Evolutionary conservation across 1,140 invertebrate genomes (phyloP).

Genomic region (Callitettix versicolor): DNA sequence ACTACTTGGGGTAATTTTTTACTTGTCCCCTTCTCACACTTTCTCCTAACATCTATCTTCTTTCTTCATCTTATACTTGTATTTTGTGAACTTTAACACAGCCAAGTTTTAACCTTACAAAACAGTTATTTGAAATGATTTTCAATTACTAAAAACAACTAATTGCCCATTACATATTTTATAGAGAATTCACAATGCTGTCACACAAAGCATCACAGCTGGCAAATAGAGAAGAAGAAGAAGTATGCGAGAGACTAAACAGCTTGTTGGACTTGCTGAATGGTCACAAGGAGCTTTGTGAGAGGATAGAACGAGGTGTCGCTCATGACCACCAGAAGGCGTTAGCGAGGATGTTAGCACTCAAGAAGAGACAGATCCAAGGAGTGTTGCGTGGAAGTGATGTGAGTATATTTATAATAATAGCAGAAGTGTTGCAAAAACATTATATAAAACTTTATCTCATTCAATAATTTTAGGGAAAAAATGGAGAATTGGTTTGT

Average conservation of each 20-base stretch:
- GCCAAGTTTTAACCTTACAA: too few relatives aligned
- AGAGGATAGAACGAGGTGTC: slow-evolving; percentile 56
- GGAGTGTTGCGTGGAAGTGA: slow-evolving; percentile 50
- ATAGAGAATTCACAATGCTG: slow-evolving; percentile 37
- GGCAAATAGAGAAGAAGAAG: slow-evolving; percentile 44
- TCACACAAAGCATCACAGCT: slow-evolving; percentile 37
- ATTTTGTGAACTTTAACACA: too few relatives aligned
- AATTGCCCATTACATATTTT: too few relatives aligned
- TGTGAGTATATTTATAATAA: slow-evolving; percentile 32
- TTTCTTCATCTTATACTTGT: too few relatives aligned
- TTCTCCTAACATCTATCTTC: too few relatives aligned
- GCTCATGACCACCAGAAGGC: slow-evolving; percentile 57
- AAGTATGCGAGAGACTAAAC: slow-evolving; percentile 48
- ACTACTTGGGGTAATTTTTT: too few relatives aligned
- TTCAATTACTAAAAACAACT: too few relatives aligned
- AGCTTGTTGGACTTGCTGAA: slow-evolving; percentile 50
- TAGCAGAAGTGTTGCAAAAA: neutral
- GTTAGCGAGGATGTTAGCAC: slow-evolving; percentile 52
- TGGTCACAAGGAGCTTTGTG: slow-evolving; percentile 54
- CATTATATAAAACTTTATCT: too few relatives aligned
- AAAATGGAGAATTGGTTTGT: too few relatives aligned
- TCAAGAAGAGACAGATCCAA: slow-evolving; percentile 59
- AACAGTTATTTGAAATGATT: too few relatives aligned
- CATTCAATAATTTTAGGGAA: too few relatives aligned
- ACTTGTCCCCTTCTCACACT: too few relatives aligned